phyloP scores from a whole-genome alignment of 2,888 invertebrate genomes.

The Cerastis rubricosa region DNA sequence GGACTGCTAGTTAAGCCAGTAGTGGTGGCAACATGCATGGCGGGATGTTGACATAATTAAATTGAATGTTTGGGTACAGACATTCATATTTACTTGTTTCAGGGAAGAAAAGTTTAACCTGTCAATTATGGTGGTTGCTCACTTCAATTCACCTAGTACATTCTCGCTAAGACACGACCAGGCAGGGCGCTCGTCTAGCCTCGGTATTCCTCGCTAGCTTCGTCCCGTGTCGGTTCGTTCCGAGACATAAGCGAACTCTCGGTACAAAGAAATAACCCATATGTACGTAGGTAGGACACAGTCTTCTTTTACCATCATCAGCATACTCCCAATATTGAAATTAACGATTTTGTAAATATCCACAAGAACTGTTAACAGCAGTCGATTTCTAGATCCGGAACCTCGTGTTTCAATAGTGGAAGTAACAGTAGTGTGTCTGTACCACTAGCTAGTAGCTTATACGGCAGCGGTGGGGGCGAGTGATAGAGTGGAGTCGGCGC shows the following conservation, averaged over 20 bases:
- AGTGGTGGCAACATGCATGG: not conserved
- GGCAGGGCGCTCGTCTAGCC: not conserved
- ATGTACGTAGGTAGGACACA: not conserved
- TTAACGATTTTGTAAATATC: not conserved
- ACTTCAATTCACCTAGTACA: not conserved
- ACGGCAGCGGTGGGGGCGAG: constrained; percentile 47
- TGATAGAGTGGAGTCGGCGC: constrained; percentile 62
- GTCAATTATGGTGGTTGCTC: not conserved
- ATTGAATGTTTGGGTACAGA: not conserved
- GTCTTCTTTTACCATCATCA: not conserved
- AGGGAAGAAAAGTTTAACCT: not conserved
- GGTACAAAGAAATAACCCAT: not conserved
- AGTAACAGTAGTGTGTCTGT: constrained; percentile 11
- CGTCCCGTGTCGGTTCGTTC: not conserved
- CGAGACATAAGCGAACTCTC: not conserved
- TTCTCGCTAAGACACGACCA: not conserved
- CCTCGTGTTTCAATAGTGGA: not conserved
- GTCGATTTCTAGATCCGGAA: not conserved
- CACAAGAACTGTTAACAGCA: not conserved
- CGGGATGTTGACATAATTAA: not conserved
- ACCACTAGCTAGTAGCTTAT: constrained; percentile 28
- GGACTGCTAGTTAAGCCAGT: not conserved
- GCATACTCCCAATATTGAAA: not conserved
- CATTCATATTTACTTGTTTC: not conserved
- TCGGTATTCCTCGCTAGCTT: not conserved